These are phyloP conservation scores for Sinotaia quadrata DNA, from an alignment of 2,888 invertebrate genomes.

Conservation along the genomic window DNA sequence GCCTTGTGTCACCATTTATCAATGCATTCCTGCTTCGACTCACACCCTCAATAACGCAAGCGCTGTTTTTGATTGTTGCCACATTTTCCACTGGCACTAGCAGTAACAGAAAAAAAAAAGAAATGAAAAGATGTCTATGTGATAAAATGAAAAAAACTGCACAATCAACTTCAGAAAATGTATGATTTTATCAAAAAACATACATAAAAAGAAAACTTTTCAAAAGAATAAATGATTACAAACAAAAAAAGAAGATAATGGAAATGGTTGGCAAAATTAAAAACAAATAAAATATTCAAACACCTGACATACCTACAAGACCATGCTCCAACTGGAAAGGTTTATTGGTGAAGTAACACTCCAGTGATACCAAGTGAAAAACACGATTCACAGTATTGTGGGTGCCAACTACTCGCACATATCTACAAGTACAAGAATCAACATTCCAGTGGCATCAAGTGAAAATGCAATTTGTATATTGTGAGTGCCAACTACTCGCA, in stretches of 20 bases:
- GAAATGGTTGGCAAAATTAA: neutral
- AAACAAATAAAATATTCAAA: neutral
- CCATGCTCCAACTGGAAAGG: constrained; percentile 84
- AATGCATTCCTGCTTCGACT: constrained; percentile 92
- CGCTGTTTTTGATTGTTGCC: constrained; percentile 90
- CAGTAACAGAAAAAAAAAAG: constrained; percentile 35
- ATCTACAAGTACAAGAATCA: constrained; percentile 80
- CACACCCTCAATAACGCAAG: constrained; percentile 96
- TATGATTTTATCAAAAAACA: neutral
- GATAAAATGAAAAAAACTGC: neutral
- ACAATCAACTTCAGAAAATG: neutral
- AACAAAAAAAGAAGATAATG: neutral
- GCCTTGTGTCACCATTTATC: constrained; percentile 93
- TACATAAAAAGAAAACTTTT: neutral
- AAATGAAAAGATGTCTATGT: neutral
- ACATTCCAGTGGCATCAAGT: constrained; percentile 93
- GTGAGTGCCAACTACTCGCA: constrained; percentile 83
- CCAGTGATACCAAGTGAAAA: constrained; percentile 93
- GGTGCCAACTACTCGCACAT: constrained; percentile 81
- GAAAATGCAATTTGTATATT: constrained; percentile 96
- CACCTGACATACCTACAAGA: constrained; percentile 74
- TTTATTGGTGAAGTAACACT: constrained; percentile 87
- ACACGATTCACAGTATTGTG: constrained; percentile 95
- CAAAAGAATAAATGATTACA: neutral
- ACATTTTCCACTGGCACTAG: constrained; percentile 90